Evolutionary conservation across 2,888 invertebrate species (phyloP).

Genomic region (Gastracanthus pulcherrimus): DNA sequence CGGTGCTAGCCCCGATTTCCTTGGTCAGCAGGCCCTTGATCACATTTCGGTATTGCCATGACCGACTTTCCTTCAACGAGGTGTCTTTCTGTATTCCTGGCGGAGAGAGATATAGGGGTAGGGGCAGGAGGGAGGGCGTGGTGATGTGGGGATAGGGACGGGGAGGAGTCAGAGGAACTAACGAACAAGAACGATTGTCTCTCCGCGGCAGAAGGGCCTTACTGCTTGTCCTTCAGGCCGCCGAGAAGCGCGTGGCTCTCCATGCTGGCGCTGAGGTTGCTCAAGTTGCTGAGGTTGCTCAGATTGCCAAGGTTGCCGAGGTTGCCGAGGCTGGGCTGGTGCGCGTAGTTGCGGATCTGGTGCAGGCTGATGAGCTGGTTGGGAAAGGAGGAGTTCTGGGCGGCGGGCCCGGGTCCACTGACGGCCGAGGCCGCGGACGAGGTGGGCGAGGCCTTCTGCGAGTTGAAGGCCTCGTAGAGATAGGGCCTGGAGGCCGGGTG

Average conservation of each 20-base stretch:
- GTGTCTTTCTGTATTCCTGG: too few relatives aligned
- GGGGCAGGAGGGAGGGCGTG: not conserved
- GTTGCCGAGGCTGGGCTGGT: slow-evolving; percentile 85
- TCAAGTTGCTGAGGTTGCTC: slow-evolving; percentile 73
- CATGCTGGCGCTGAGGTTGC: slow-evolving; percentile 74
- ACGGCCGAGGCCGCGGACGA: slow-evolving; percentile 71
- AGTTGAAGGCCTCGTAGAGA: slow-evolving; percentile 95
- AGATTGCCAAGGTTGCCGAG: slow-evolving; percentile 73
- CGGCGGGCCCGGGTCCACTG: slow-evolving; percentile 78
- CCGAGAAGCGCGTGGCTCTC: slow-evolving; percentile 74
- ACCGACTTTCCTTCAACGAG: slow-evolving; percentile 26
- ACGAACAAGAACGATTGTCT: slow-evolving; percentile 6
- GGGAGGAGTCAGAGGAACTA: not conserved
- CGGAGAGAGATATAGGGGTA: not conserved
- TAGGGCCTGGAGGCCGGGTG: slow-evolving; percentile 84
- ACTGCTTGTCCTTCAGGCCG: slow-evolving; percentile 72
- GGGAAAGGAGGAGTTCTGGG: slow-evolving; percentile 83
- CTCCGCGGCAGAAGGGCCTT: slow-evolving; percentile 7
- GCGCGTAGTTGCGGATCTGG: slow-evolving; percentile 97
- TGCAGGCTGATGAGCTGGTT: slow-evolving; percentile 96
- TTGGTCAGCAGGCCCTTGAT: slow-evolving; percentile 52
- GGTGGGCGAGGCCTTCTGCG: slow-evolving; percentile 81
- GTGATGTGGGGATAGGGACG: not conserved
- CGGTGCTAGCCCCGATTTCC: slow-evolving; percentile 36
- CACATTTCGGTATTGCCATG: slow-evolving; percentile 54